Conservation (phyloP, 2,113 vertebrate genomes). For the Larimichthys polyactis region DNA sequence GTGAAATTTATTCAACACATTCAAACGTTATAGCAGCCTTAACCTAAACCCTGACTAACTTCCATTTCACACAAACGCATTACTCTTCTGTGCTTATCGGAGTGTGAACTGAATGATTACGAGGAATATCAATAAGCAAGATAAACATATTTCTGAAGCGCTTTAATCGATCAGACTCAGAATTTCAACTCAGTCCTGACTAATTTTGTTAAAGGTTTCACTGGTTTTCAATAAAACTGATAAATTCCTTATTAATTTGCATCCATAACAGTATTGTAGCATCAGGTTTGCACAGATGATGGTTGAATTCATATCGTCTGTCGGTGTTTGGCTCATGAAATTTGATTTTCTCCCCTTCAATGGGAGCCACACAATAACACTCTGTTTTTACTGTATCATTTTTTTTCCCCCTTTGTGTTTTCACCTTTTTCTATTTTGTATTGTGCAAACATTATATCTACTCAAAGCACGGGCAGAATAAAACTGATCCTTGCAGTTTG, state of each 20-base stretch:
- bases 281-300: neutral
- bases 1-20: constrained; percentile 47
- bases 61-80: constrained; percentile 27
- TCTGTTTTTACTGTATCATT: neutral
- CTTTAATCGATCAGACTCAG: neutral
- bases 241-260: too few relatives aligned
- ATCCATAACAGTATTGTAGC: neutral
- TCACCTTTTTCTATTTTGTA: neutral
- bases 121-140: constrained; percentile 2
- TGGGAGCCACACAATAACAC: neutral
- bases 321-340: neutral
- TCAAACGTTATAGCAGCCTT: constrained; percentile 8
- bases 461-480: neutral
- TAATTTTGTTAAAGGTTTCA: neutral
- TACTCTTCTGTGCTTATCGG: neutral
- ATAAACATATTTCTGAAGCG: constrained; percentile 8
- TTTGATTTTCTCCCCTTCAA: neutral
- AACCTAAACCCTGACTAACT: constrained; percentile 35
- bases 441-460: neutral
- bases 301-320: neutral
- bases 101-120: neutral
- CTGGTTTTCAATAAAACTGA: too few relatives aligned
- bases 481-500: neutral
- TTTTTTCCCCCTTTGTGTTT: neutral
- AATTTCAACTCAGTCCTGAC: neutral